Conservation (phyloP, 1,140 invertebrate species). For the Drosophila repleta region DNA sequence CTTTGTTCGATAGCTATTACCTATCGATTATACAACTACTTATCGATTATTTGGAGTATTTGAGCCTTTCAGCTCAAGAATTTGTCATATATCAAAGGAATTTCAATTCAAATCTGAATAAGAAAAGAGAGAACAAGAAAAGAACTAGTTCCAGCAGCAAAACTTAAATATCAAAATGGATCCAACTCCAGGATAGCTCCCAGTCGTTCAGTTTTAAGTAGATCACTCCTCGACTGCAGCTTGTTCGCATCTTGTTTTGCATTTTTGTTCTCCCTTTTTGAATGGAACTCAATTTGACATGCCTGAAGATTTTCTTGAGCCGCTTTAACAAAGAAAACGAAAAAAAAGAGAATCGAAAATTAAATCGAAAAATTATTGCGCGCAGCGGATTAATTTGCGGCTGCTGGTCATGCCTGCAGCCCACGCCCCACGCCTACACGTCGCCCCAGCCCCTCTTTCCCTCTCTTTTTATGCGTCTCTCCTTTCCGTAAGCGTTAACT, state of each 20-base stretch:
- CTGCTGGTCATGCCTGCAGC: slow-evolving; percentile 24
- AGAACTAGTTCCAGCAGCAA: too few relatives aligned
- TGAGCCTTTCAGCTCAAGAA: too few relatives aligned
- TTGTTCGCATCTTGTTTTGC: slow-evolving; percentile 46
- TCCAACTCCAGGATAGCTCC: neutral
- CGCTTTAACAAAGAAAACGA: slow-evolving; percentile 18
- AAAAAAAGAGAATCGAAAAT: slow-evolving; percentile 43
- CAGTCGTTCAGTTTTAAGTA: slow-evolving; percentile 31
- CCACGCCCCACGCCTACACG: neutral
- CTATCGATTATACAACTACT: too few relatives aligned
- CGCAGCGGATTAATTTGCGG: slow-evolving; percentile 66
- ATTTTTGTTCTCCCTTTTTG: slow-evolving; percentile 33
- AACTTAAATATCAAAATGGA: too few relatives aligned
- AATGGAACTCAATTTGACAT: slow-evolving; percentile 78
- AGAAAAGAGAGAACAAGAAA: too few relatives aligned
- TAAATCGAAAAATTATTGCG: slow-evolving; percentile 73
- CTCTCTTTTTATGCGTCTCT: slow-evolving; percentile 14
- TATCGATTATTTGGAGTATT: too few relatives aligned
- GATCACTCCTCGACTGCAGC: slow-evolving; percentile 15
- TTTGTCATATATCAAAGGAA: too few relatives aligned
- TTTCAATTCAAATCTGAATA: too few relatives aligned
- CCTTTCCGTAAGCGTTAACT: slow-evolving; percentile 39
- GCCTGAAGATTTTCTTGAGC: slow-evolving; percentile 71
- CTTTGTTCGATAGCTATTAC: too few relatives aligned
- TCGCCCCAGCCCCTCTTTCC: neutral